phyloP scores from a whole-genome alignment of 1,140 invertebrate species.

The Periplaneta americana region DNA sequence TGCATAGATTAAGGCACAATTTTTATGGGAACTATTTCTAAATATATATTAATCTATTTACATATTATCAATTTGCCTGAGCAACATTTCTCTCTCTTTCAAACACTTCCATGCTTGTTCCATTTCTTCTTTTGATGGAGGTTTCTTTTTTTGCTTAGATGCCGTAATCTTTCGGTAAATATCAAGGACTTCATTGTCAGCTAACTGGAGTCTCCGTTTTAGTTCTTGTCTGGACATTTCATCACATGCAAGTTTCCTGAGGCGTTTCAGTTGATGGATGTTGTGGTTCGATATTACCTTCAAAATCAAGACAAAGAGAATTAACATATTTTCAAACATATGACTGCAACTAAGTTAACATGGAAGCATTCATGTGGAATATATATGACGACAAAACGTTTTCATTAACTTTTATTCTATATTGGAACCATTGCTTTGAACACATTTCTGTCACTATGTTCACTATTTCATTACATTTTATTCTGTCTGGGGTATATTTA shows the following conservation, averaged over 20 bases:
- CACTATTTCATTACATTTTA: too few species aligned
- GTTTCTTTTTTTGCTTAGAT: conserved; percentile 72
- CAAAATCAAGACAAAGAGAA: conserved; percentile 33
- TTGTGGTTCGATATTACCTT: conserved; percentile 63
- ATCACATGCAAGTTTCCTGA: conserved; percentile 52
- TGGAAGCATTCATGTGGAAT: too few species aligned
- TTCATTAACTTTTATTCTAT: too few species aligned
- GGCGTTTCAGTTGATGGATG: conserved; percentile 53
- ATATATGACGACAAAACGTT: too few species aligned
- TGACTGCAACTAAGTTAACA: too few species aligned
- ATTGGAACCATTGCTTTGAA: too few species aligned
- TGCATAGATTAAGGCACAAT: too few species aligned
- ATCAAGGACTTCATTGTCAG: conserved; percentile 71
- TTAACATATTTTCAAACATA: not conserved
- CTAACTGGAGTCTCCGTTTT: conserved; percentile 57
- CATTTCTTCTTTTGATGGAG: conserved; percentile 73
- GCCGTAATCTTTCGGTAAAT: conserved; percentile 69
- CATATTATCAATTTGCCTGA: conserved; percentile 43
- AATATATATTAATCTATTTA: not conserved
- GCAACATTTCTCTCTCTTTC: conserved; percentile 52
- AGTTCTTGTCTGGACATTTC: conserved; percentile 62
- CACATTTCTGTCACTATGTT: too few species aligned
- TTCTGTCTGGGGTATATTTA: too few species aligned
- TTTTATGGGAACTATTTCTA: too few species aligned
- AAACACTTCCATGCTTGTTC: conserved; percentile 67